Evolutionary conservation across 2,113 vertebrate genomes (phyloP), one percentile per base, ranked within the genome.

Genomic region (Trinectes maculatus): DNA sequence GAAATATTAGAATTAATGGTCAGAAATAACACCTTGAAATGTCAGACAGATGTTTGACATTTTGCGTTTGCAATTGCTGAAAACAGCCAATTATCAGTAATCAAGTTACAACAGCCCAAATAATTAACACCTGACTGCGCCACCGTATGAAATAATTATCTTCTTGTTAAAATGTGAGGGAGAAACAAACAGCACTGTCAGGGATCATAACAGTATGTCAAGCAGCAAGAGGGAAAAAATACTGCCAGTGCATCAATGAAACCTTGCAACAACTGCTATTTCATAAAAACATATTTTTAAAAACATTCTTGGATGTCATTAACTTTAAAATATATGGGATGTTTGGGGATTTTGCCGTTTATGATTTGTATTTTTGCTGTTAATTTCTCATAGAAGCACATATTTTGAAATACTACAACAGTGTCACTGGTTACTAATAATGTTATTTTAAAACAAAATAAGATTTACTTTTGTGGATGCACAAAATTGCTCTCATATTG

Each of bases 101-200:
- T 63, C 8, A 29, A 43, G 13, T 31, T 10, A 48, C 28, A 51
- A 10, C 49, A 55, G 36, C 8, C 15, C 5, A 1, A 24, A 28
- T 40, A 55, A 74, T 61, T 66, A 55, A 53, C 15, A n/a, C 48
- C 46, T 31, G 11, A 43, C n/a, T 43, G 55, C 46, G 59, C 70
- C 39, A 47, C 21, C 21, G 48, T 19, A 40, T 53, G 21, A 53
- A 15, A 11, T 25, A 46, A 74, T 65, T 65, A 65, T 52, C 43
- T 44, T 42, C 22, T 40, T 34, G 5, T 24, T 46, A 46, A 56
- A 55, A 16, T 42, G 18, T 42, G 9, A 70, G n/a, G 10, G 16
- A 3, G 12, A 64, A 21, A 18, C 15, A 2, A 31, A 62, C 33
- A 3, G 34, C 0, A 1, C 3, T 11, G 0, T 52, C 13, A 52